Evolutionary conservation across 1,140 invertebrate species (phyloP).

Genomic region (Magallana gigas): DNA sequence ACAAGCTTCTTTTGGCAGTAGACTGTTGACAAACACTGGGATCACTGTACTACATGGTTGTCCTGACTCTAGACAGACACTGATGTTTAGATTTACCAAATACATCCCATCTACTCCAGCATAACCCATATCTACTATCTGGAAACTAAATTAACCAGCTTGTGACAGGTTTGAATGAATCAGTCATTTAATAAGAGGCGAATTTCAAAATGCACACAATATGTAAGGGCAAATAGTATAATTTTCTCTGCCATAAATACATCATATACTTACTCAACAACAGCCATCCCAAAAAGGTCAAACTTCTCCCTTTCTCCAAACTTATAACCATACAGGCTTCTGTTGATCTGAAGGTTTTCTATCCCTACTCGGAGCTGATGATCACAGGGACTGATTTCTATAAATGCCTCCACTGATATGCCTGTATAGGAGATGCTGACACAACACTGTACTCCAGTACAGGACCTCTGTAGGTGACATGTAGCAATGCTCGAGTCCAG

Average conservation of each 20-base stretch:
- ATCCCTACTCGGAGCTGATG: constrained; percentile 51
- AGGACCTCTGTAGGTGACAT: constrained; percentile 55
- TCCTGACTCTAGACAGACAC: constrained; percentile 54
- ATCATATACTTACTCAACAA: constrained; percentile 45
- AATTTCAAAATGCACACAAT: no score
- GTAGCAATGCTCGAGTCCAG: constrained; percentile 4
- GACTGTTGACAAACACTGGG: constrained; percentile 36
- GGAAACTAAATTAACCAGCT: not conserved
- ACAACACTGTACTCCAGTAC: constrained; percentile 63
- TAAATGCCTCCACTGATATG: constrained; percentile 54
- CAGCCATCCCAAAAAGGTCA: constrained; percentile 50
- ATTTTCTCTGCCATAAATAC: no score
- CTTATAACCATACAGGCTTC: constrained; percentile 56
- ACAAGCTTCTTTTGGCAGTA: constrained; percentile 40
- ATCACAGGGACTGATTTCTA: constrained; percentile 57
- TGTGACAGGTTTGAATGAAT: no score
- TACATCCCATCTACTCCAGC: constrained; percentile 42
- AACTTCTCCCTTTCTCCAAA: constrained; percentile 47
- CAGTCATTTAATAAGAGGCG: no score
- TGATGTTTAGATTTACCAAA: constrained; percentile 57
- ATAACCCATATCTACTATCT: not conserved
- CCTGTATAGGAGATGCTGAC: constrained; percentile 48
- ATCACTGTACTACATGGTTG: constrained; percentile 45
- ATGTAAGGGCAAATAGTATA: no score
- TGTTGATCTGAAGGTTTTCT: constrained; percentile 50